Conservation (phyloP, 2,888 invertebrate species). For the Conops quadrifasciatus region DNA sequence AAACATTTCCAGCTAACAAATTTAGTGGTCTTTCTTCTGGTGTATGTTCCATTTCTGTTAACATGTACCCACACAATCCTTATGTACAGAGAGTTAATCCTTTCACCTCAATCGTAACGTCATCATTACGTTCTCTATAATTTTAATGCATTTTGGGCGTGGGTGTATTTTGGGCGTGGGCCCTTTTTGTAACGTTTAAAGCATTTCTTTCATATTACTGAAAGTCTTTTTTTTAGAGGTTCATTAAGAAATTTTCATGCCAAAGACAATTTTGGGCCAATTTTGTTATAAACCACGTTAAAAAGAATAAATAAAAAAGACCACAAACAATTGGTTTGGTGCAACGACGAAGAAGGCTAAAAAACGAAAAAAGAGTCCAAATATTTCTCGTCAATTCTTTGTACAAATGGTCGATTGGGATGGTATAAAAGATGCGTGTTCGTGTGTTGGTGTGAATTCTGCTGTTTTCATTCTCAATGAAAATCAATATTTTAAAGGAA, state of each 20-base stretch:
- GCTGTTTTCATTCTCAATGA: constrained; percentile 12
- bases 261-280: constrained; percentile 1
- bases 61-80: too few relatives aligned
- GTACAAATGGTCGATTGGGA: not conserved
- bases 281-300: not conserved
- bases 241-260: not conserved
- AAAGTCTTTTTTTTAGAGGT: too few relatives aligned
- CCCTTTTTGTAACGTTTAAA: not conserved
- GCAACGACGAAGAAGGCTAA: constrained; percentile 5
- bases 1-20: too few relatives aligned
- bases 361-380: too few relatives aligned
- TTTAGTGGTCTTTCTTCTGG: too few relatives aligned
- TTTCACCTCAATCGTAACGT: too few relatives aligned
- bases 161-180: not conserved
- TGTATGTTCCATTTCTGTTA: too few relatives aligned
- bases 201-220: not conserved
- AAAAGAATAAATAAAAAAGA: not conserved
- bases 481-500: not conserved
- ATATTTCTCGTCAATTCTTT: not conserved
- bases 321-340: constrained; percentile 11
- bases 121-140: not conserved
- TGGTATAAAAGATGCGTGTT: constrained; percentile 2
- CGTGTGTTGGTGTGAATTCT: constrained; percentile 13
- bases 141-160: not conserved
- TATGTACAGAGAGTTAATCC: too few relatives aligned